These are phyloP conservation scores for Epizoanthus ramosus DNA, from an alignment of 92 coral and sea anemone genomes.

Conservation along the genomic window DNA sequence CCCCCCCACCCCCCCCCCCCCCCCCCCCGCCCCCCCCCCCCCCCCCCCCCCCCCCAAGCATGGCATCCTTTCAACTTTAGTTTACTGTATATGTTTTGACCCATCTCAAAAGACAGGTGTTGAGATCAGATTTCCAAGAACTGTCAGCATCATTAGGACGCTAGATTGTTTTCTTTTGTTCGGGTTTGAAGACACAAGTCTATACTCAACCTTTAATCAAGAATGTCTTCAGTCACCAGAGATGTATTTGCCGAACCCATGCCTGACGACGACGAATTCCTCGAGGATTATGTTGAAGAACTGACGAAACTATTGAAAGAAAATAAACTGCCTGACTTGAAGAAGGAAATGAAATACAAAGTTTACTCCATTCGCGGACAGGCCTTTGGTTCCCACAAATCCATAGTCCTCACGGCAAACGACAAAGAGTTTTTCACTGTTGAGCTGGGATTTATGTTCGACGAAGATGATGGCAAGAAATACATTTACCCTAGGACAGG, in stretches of 20 bases:
- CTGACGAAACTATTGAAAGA: constrained; percentile 10
- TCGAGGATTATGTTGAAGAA: constrained; percentile 38
- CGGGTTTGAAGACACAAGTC: too few relatives aligned
- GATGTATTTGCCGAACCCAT: constrained; percentile 64
- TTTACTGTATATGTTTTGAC: too few relatives aligned
- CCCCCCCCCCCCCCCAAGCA: too few relatives aligned
- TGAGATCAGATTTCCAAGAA: too few relatives aligned
- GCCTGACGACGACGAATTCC: constrained; percentile 43
- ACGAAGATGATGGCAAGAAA: constrained; percentile 34
- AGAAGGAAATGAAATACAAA: constrained; percentile 32
- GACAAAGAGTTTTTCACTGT: constrained; percentile 56
- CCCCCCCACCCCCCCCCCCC: too few relatives aligned
- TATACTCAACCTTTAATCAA: too few relatives aligned
- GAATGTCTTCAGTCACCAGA: neutral
- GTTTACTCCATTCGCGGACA: constrained; percentile 60
- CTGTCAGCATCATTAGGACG: too few relatives aligned
- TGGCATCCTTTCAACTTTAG: too few relatives aligned
- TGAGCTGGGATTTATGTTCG: constrained; percentile 62
- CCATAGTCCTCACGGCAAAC: constrained; percentile 62
- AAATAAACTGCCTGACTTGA: constrained; percentile 44
- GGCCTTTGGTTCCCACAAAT: constrained; percentile 58
- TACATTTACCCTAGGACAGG: constrained; percentile 50
- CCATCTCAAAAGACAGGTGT: too few relatives aligned
- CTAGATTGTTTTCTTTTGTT: too few relatives aligned
- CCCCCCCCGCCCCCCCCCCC: too few relatives aligned